Evolutionary conservation across 2,888 invertebrate genomes (phyloP), one percentile per base, ranked within the genome.

Genomic region (Stramonita haemastoma): DNA sequence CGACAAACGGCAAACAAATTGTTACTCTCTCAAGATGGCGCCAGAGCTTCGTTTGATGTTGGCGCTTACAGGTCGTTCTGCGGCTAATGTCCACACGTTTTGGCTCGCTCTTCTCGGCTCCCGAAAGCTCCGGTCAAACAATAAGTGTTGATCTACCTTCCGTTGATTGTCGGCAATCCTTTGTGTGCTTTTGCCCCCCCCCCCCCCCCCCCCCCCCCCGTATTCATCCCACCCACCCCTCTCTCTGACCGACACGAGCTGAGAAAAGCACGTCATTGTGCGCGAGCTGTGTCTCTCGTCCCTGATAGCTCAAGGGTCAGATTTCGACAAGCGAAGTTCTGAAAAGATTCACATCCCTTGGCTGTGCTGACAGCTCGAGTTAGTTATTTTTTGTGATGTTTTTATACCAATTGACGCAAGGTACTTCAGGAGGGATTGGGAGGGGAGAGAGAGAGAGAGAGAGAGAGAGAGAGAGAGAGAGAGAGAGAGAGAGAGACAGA

Each of bases 101-200:
- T 19, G n/a, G 46, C 22, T 46, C 5, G 22, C 15, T 8, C 22
- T 56, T 13, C n/a, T 46, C 46, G n/a, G 85, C 57, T 56, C 29
- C n/a, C 56, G 19, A 85, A 57, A 85, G 85, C 57, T 15, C 56
- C 85, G 60, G 17, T 46, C 85, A 57, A 85, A 85, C 85, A 85
- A 85, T 57, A 85, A 34, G 85, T 57, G 85, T 57, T 85, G 85
- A 56, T 85, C 84, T 85, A 85, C 85, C 26, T 57, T 85, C 22
- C 13, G 29, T 57, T 57, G 26, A 85, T 57, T 85, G 84, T 57
- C 32, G 57, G 57, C 85, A 6, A n/a, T 85, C 32, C 57, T 57
- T 57, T 85, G 85, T 85, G 85, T 57, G 32, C 29, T 57, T 60
- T 60, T 57, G 26, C n/a, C 57, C 34, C 34, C 11, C n/a, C 4